Base-by-base conservation (phyloP, 2,797 vertebrate species). In the Vespertilio murinus region DNA sequence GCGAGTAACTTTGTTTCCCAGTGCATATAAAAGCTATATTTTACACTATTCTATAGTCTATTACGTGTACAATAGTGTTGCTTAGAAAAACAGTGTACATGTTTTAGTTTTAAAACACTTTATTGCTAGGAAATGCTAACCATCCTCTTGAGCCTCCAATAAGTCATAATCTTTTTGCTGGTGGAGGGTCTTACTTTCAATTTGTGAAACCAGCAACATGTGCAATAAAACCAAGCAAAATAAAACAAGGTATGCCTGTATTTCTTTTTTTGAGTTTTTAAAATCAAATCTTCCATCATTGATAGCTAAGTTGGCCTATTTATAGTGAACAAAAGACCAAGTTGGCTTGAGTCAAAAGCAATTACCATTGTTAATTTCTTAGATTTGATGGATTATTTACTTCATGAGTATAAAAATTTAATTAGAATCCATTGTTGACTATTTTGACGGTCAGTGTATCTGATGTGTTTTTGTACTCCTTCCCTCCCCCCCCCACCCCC, bases 281-380 rank as follows among this genome's bases (percentile, higher is more conserved):
- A 64, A 80, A n/a, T 52, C n/a, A 17, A 61, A 73, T 67, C 69
- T 65, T 90, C 25, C 6, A 64, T 83, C 82, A 33, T 78, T 45
- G 80, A 49, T 79, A 42, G 30, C n/a, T n/a, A n/a, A n/a, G n/a
- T n/a, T n/a, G n/a, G n/a, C n/a, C n/a, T n/a, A n/a, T n/a, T n/a
- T n/a, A n/a, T n/a, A n/a, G n/a, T 69, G 18, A 84, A 42, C 52
- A 86, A 5, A 74, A 84, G 67, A 14, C 77, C 20, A 67, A 16
- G 18, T 75, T 81, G 56, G 23, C 47, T 93, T 91, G 52, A 80
- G 40, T 73, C n/a, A 88, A 40, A 93, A 52, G 47, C 56, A 88
- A 9, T 73, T 83, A 77, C 4, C 30, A 16, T 80, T 52, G 28
- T 82, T 86, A 70, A 64, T 22, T 71, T 42, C 45, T 71, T 38